A percentile compares a stretch with the other conserved stretches of the same genome.
phyloP scores from a whole-genome alignment of 2,797 vertebrate species.

The Pseudochirops cupreus region DNA sequence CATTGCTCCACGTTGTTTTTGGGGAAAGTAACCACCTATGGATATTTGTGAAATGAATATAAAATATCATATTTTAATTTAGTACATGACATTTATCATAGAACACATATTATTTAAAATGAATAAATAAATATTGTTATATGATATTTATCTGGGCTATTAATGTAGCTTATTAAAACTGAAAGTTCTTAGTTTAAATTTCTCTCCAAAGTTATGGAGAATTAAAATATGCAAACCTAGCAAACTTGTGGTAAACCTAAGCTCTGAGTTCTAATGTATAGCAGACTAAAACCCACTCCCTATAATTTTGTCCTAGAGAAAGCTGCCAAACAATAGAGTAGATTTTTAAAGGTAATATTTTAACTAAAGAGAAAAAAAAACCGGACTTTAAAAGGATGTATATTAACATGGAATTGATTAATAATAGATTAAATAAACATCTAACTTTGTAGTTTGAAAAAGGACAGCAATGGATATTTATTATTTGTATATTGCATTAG shows the following conservation, averaged over 20 bases:
- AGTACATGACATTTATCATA: neutral
- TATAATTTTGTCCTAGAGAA: constrained; percentile 45
- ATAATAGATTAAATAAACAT: neutral
- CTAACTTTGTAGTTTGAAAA: constrained; percentile 9
- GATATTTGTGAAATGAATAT: neutral
- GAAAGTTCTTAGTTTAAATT: constrained; percentile 64
- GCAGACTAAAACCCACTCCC: constrained; percentile 64
- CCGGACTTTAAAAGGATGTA: neutral
- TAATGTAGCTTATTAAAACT: constrained; percentile 69
- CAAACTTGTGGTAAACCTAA: constrained; percentile 73
- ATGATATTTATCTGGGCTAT: neutral
- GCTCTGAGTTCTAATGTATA: constrained; percentile 75
- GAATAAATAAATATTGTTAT: neutral
- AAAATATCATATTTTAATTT: neutral
- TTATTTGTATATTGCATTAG: neutral
- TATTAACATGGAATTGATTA: constrained; percentile 34
- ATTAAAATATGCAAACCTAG: constrained; percentile 73
- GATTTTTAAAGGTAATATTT: constrained; percentile 39
- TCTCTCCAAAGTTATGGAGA: constrained; percentile 61
- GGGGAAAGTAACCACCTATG: neutral
- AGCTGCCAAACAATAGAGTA: constrained; percentile 60
- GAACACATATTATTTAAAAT: neutral
- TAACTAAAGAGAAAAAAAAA: neutral
- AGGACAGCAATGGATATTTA: neutral
- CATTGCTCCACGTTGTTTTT: neutral